Percentiles rank a stretch among this genome's conserved stretches.
These are phyloP conservation scores for Cyanistes caeruleus DNA, from an alignment of 2,113 vertebrate genomes.

Conservation along the genomic window DNA sequence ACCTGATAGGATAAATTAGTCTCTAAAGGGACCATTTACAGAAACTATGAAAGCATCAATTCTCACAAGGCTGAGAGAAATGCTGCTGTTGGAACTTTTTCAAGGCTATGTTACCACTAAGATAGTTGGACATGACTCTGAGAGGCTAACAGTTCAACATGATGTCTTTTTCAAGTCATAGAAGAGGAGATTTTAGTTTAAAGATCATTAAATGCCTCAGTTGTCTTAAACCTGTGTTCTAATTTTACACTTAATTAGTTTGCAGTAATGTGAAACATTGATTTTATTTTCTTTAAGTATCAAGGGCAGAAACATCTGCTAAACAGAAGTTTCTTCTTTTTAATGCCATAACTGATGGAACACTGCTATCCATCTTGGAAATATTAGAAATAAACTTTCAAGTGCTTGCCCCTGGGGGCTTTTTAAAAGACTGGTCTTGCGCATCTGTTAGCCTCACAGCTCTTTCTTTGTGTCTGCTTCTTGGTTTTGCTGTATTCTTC, in stretches of 20 bases:
- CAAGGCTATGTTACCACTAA: not conserved
- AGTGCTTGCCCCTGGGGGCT: not conserved
- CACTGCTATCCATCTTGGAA: not conserved
- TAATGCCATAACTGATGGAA: not conserved
- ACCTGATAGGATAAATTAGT: not conserved
- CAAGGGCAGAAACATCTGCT: not conserved
- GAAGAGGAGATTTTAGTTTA: not conserved
- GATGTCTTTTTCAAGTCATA: not conserved
- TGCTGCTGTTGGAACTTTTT: not conserved
- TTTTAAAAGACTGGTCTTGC: not conserved
- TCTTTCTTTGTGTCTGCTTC: not conserved
- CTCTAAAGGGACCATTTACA: not conserved
- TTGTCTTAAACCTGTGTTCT: not conserved
- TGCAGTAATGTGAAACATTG: not conserved
- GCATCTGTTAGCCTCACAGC: not conserved
- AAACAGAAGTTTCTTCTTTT: not conserved
- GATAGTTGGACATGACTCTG: not conserved
- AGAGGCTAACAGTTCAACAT: not conserved
- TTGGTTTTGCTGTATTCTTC: not conserved
- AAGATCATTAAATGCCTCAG: not conserved
- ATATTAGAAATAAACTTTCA: conserved; percentile 23
- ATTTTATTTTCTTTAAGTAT: not conserved
- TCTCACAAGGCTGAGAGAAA: not conserved
- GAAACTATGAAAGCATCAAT: not conserved
- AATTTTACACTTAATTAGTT: not conserved